Evolutionary conservation across 2,113 vertebrate species (phyloP), one percentile per base, ranked within the genome.

Genomic region (Boulengerochromis microlepis): DNA sequence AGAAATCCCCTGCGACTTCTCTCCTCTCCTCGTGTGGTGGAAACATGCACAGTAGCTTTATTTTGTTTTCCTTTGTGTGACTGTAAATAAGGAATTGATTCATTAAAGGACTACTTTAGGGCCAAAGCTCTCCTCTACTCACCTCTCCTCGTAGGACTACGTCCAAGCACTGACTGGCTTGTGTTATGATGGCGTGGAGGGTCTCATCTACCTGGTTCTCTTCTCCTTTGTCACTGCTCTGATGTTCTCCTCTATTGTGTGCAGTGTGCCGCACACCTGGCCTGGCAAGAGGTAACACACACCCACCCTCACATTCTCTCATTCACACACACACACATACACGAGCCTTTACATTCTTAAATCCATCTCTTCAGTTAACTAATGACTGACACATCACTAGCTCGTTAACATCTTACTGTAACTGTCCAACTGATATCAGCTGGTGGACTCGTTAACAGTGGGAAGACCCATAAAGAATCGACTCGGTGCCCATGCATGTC

Each of bases 191-290:
- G 98, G 99, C 2, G 97, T 99, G 71, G 98, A 99, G 96, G 99
- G 99, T 13, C 96, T 99, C 93, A 98, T 99, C 96, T 99, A 99
- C 97, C 96, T 99, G 97, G 97, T 98, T 24, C 98, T 99, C 64
- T 99, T 99, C 96, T 99, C 99, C 89, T 98, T 99, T 22, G 97
- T 98, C 96, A 99, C 99, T 0, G 98, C 98, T 4, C 98, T 99
- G 94, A 99, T 99, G 98, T 99, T 99, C 97, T 99, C 98, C 93
- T 99, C 98, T 76, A 97, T 99, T 22, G 97, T 99, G 91, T 99
- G 99, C 97, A 99, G 98, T 1, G 95, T 99, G 87, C 99, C 99
- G 0, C 98, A 99, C 78, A 99, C 99, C 90, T 99, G 99, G 99
- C 98, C 98, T 88, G 96, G 97, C 42, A 99, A 98, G 95, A 98